Evolutionary conservation across 2,797 vertebrate species (phyloP), one percentile per base, ranked within the genome.

Genomic region (Crenichthys baileyi): DNA sequence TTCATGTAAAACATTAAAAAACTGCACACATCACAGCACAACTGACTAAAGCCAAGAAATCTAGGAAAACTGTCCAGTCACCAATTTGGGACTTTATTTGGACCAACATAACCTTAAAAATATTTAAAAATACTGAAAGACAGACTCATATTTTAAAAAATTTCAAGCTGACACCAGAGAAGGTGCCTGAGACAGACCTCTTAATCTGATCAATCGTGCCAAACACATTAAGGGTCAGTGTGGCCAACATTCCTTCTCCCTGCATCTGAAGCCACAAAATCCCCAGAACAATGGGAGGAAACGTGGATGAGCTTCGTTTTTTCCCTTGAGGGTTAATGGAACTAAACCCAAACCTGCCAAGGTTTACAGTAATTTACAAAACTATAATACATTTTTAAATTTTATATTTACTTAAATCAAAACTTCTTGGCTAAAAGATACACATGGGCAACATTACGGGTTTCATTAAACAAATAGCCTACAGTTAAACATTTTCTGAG

Each of bases 271-370:
- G 82, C 81, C 78, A 26, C 70, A 70, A 81, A 82, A 83, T 88
- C 88, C 85, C 83, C 84, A 89, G 90, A 94, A 96, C 95, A 96
- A 96, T 96, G 79, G 87, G 89, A 95, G 95, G 96, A 96, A 96
- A 91, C 89, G 82, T 90, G 90, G 94, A 95, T 92, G 94, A 94
- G 91, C 91, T 91, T 71, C 56, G n/a, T 79, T 89, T 82, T 84
- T 77, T 73, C 41, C 41, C 90, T 85, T 29, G 48, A 89, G 82
- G 83, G 8, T 70, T 79, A 53, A 82, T 15, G 77, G 20, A 74
- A 82, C 41, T 29, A 77, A 56, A 46, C n/a, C 71, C n/a, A 77
- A 20, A n/a, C 70, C 44, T 70, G 20, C 4, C 2, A 80, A 6
- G 56, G 39, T 53, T 5, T 22, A 70, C 24, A 60, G 1, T 7